phyloP scores from a whole-genome alignment of 2,797 vertebrate species.

The Melanotaenia parkinsoni region DNA sequence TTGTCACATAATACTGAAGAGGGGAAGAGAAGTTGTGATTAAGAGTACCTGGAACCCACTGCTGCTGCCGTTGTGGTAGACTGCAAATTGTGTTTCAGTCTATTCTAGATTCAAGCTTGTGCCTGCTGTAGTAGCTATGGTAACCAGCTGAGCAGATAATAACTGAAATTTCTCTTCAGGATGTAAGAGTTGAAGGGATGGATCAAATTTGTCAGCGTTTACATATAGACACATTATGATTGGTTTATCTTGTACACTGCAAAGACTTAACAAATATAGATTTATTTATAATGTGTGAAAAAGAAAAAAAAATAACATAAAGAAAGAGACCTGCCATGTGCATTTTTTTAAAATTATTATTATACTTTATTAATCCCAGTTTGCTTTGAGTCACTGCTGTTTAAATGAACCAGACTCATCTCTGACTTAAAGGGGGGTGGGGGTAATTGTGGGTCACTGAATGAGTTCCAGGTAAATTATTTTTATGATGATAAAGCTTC shows the following conservation, averaged over 20 bases:
- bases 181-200: not conserved
- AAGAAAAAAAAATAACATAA: accelerated
- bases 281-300: accelerated
- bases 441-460: not conserved
- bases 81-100: not conserved
- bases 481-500: conserved; percentile 34
- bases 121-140: conserved; percentile 10
- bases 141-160: conserved; percentile 17
- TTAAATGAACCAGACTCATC: conserved; percentile 15
- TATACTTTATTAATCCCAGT: not conserved
- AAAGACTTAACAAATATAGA: not conserved
- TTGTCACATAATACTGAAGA: no score
- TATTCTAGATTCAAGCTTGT: not conserved
- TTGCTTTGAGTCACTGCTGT: conserved; percentile 30
- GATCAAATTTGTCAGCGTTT: not conserved
- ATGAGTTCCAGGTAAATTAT: conserved; percentile 1
- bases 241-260: not conserved
- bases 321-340: no score
- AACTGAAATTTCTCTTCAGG: not conserved
- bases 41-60: not conserved
- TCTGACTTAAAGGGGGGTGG: not conserved
- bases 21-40: not conserved
- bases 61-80: not conserved
- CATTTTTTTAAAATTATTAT: no score
- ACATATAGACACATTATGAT: not conserved